Evolutionary conservation across 2,888 invertebrate species (phyloP).

Genomic region (Glaucopsyche alexis): DNA sequence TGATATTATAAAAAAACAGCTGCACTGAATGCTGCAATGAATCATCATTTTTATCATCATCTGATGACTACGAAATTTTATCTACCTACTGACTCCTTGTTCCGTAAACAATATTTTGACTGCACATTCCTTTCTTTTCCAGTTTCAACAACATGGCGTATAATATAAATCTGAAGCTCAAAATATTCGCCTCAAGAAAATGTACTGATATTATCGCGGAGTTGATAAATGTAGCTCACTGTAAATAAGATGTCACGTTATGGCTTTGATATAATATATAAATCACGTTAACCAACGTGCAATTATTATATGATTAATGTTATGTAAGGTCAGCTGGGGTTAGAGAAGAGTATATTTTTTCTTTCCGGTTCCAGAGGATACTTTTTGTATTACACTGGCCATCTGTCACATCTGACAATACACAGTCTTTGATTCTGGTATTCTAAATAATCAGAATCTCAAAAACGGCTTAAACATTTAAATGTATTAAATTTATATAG

Average conservation of each 20-base stretch:
- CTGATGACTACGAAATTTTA: no score
- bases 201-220: constrained; percentile 4
- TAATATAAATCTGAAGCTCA: background rate
- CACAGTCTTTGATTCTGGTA: no score
- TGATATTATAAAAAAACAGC: no score
- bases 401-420: no score
- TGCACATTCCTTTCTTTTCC: background rate
- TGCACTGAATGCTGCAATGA: no score
- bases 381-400: no score
- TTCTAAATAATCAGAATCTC: no score
- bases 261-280: background rate
- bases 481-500: no score
- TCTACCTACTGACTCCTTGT: background rate
- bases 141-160: background rate
- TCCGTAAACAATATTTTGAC: background rate
- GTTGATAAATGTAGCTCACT: constrained; percentile 20
- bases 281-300: background rate
- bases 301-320: background rate
- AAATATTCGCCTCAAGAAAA: constrained; percentile 8
- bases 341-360: background rate
- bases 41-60: no score
- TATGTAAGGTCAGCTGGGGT: background rate
- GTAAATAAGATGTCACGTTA: constrained; percentile 23
- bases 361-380: no score
- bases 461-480: no score